These are phyloP conservation scores for Luffia ferchaultella DNA, from an alignment of 2,888 invertebrate species.

Conservation along the genomic window DNA sequence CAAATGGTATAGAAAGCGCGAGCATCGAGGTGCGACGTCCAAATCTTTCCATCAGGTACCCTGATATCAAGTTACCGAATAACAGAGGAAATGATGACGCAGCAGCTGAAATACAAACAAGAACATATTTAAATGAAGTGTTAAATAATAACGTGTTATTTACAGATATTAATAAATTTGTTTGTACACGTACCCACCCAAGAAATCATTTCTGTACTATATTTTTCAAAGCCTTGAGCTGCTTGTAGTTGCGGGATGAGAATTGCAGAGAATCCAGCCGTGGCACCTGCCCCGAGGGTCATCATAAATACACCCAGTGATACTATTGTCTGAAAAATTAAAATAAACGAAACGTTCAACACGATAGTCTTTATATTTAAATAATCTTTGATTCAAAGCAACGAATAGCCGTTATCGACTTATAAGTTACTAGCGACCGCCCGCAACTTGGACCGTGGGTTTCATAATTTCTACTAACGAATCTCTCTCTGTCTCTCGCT, in stretches of 20 bases:
- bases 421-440: too few relatives aligned
- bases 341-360: slow-evolving; percentile 9
- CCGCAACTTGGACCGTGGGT: too few relatives aligned
- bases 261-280: slow-evolving; percentile 70
- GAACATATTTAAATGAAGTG: too few relatives aligned
- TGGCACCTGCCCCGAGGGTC: slow-evolving; percentile 65
- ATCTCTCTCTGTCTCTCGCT: too few relatives aligned
- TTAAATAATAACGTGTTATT: too few relatives aligned
- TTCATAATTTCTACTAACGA: too few relatives aligned
- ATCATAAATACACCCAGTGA: slow-evolving; percentile 63
- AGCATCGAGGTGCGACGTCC: slow-evolving; percentile 66
- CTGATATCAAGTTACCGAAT: slow-evolving; percentile 67
- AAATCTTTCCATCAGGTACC: slow-evolving; percentile 65
- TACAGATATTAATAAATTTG: too few relatives aligned
- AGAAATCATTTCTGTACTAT: slow-evolving; percentile 58
- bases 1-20: slow-evolving; percentile 55
- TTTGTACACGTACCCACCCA: slow-evolving; percentile 71
- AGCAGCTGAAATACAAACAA: slow-evolving; percentile 55
- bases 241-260: slow-evolving; percentile 67
- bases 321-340: slow-evolving; percentile 58
- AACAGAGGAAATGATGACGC: slow-evolving; percentile 69
- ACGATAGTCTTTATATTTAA: neutral
- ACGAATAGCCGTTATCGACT: neutral
- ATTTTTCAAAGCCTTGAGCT: slow-evolving; percentile 34
- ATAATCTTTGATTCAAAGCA: neutral